Conservation (phyloP, 2,888 invertebrate species). For the Temnothorax ravouxi region DNA sequence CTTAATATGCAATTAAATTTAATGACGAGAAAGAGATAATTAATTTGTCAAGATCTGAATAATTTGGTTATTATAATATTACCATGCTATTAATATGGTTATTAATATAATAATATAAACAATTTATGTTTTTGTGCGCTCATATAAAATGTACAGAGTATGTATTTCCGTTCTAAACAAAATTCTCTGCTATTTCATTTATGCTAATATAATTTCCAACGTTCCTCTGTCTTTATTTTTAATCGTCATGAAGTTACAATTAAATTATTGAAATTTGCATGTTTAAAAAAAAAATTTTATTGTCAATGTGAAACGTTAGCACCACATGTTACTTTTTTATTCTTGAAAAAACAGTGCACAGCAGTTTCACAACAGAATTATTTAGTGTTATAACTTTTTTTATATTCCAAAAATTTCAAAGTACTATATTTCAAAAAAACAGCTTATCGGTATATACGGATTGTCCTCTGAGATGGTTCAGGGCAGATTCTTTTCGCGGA, state of each 20-base stretch:
- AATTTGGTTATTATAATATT: not conserved
- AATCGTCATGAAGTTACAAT: not conserved
- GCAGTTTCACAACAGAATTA: not conserved
- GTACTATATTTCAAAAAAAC: not conserved
- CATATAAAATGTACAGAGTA: not conserved
- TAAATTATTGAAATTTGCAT: not conserved
- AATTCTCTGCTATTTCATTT: not conserved
- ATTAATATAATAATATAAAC: not conserved
- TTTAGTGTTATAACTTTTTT: not conserved
- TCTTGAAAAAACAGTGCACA: not conserved
- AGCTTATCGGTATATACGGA: not conserved
- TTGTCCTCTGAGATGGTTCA: not conserved
- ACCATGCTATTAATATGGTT: not conserved
- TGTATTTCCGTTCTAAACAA: not conserved
- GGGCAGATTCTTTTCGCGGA: constrained; percentile 36
- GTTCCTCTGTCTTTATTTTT: not conserved
- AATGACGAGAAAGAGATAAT: not conserved
- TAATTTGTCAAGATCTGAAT: not conserved
- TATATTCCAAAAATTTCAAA: not conserved
- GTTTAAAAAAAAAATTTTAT: not conserved
- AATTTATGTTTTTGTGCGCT: not conserved
- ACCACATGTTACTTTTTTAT: not conserved
- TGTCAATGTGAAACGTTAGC: not conserved
- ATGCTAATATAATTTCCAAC: not conserved
- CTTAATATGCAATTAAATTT: constrained; percentile 26